Evolutionary conservation across 2,113 vertebrate genomes (phyloP), one percentile per base, ranked within the genome.

Genomic region (Cyprinus carpio): DNA sequence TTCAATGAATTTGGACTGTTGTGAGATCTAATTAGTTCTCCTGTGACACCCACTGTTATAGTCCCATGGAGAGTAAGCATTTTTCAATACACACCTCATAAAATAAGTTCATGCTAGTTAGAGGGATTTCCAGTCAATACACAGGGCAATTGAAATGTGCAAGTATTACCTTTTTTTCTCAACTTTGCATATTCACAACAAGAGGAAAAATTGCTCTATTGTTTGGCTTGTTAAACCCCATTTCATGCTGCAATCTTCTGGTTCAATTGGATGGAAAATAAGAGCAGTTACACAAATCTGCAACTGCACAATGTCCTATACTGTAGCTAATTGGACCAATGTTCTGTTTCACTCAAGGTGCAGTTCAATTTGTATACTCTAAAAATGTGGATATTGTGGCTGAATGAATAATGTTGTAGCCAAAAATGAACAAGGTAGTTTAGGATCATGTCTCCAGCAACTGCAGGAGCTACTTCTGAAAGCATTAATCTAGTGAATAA

Each of bases 401-500:
- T 75, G 37, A 25, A 46, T 60, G 31, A 80, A 43, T 80, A 43
- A 62, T 79, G 20, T 13, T 64, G 12, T 64, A 27, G 58, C 58
- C 18, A 79, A 25, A 60, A 60, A 15, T 40, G 6, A 37, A 78
- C 27, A 15, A 74, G 12, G 11, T 15, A 27, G 77, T 62, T 62
- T 46, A 10, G 23, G 56, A 43, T 62, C 13, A 20, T 80, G 7
- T 27, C 13, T 46, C 58, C 2, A 0, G n/a, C 58, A 43, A 40
- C 4, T 58, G 51, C 54, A 37, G 54, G 56, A 37, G 10, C 10
- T 78, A 20, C 20, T 15, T 15, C 15, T 56, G 20, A 79, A 20
- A 62, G 37, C 77, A 80, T 80, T 80, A 80, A 80, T 27, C 58
- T 40, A 60, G 12, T n/a, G 20, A 60, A 37, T 60, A 43, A 43